A percentile compares a stretch with the other conserved stretches of the same genome.
phyloP scores from a whole-genome alignment of 2,888 invertebrate genomes.

The Ectobius pallidus region DNA sequence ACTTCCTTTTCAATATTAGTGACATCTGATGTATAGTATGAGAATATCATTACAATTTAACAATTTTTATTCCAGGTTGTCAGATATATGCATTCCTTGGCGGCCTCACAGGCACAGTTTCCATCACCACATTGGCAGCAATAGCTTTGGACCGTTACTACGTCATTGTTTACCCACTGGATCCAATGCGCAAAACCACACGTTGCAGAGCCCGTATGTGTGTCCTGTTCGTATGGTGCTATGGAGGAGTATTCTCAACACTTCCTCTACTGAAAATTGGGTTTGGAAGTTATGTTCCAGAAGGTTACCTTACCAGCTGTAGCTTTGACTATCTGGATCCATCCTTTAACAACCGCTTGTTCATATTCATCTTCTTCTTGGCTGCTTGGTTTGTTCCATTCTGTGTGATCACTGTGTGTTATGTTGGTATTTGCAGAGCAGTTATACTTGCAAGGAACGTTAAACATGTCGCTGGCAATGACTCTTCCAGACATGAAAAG shows the following conservation, averaged over 20 bases:
- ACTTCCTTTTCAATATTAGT: too few species aligned
- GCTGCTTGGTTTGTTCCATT: slow-evolving; percentile 80
- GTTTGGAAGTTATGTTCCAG: slow-evolving; percentile 79
- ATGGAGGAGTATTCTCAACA: slow-evolving; percentile 70
- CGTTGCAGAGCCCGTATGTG: slow-evolving; percentile 62
- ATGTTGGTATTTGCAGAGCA: slow-evolving; percentile 70
- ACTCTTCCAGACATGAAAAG: slow-evolving; percentile 65
- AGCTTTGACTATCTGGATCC: slow-evolving; percentile 73
- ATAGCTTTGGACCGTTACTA: slow-evolving; percentile 83
- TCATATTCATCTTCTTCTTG: slow-evolving; percentile 76
- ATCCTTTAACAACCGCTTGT: slow-evolving; percentile 52
- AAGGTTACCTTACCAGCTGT: slow-evolving; percentile 83
- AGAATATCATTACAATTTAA: too few species aligned
- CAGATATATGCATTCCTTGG: slow-evolving; percentile 80
- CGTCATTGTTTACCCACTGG: slow-evolving; percentile 80
- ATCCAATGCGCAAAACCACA: slow-evolving; percentile 68
- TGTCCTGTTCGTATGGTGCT: slow-evolving; percentile 73
- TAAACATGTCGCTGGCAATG: slow-evolving; percentile 41
- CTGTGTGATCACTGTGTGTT: slow-evolving; percentile 72
- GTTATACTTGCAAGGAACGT: slow-evolving; percentile 62
- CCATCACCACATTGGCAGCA: slow-evolving; percentile 79
- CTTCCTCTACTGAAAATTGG: slow-evolving; percentile 67
- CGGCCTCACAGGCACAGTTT: slow-evolving; percentile 79
- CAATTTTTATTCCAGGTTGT: slow-evolving; percentile 70
- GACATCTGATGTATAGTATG: too few species aligned